These are phyloP conservation scores for Garra rufa DNA, from an alignment of 2,113 vertebrate genomes.

Conservation along the genomic window DNA sequence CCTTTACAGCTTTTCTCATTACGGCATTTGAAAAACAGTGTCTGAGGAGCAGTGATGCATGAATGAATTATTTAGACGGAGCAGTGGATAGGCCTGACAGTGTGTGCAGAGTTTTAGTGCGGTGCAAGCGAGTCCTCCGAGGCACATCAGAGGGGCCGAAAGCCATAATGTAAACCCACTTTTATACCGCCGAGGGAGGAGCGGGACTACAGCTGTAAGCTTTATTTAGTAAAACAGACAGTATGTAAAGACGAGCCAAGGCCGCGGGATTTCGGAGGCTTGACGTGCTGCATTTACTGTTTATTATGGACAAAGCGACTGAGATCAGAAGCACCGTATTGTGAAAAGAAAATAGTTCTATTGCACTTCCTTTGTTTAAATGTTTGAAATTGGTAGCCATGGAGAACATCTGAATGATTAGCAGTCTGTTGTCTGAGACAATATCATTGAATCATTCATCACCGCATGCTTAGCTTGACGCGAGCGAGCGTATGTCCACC, in stretches of 20 bases:
- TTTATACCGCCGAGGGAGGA: slow-evolving; percentile 78
- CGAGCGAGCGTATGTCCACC: slow-evolving; percentile 36
- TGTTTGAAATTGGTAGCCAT: slow-evolving; percentile 60
- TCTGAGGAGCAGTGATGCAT: slow-evolving; percentile 83
- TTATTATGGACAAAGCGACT: slow-evolving; percentile 14
- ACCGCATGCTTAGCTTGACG: slow-evolving; percentile 47
- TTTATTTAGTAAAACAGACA: slow-evolving; percentile 83
- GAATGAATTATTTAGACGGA: slow-evolving; percentile 92
- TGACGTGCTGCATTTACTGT: slow-evolving; percentile 10
- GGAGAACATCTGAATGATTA: slow-evolving; percentile 69
- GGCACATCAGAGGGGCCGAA: slow-evolving; percentile 79
- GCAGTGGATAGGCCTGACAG: slow-evolving; percentile 80
- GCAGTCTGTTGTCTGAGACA: slow-evolving; percentile 65
- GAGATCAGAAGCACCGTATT: slow-evolving; percentile 31
- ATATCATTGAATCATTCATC: slow-evolving; percentile 71
- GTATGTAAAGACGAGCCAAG: slow-evolving; percentile 51
- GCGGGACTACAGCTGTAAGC: slow-evolving; percentile 69
- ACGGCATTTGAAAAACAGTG: slow-evolving; percentile 89
- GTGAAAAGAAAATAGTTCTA: slow-evolving; percentile 66
- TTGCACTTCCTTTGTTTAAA: slow-evolving; percentile 59
- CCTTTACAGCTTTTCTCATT: slow-evolving; percentile 90
- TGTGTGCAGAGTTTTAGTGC: slow-evolving; percentile 80
- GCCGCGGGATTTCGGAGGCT: neutral
- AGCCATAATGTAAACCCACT: slow-evolving; percentile 86
- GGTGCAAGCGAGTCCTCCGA: slow-evolving; percentile 83